A percentile compares a stretch with the other conserved stretches of the same genome.
phyloP scores from a whole-genome alignment of 1,140 invertebrate genomes.

The Plectus sambesii region DNA sequence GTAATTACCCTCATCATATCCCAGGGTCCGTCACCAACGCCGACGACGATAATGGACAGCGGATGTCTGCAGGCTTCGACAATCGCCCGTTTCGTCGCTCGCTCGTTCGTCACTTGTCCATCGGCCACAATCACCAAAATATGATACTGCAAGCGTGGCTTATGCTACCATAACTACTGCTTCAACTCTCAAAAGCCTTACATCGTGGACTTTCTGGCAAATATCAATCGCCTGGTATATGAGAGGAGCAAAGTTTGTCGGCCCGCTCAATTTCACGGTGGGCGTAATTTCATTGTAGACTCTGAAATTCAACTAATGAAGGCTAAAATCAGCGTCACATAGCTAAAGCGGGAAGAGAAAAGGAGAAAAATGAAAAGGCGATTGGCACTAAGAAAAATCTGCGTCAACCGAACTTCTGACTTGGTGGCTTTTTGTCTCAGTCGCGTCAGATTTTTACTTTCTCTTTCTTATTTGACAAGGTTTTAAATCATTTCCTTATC shows the following conservation, averaged over 20 bases:
- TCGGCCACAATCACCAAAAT: slow-evolving; percentile 53
- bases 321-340: slow-evolving; percentile 1
- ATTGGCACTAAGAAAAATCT: too few relatives aligned
- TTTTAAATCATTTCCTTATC: slow-evolving; percentile 24
- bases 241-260: slow-evolving; percentile 51
- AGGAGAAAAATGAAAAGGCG: too few relatives aligned
- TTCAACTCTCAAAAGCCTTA: slow-evolving; percentile 18
- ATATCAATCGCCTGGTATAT: slow-evolving; percentile 51
- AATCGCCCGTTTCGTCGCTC: slow-evolving; percentile 49
- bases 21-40: slow-evolving; percentile 55
- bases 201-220: slow-evolving; percentile 43
- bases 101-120: slow-evolving; percentile 52
- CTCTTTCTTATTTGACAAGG: not conserved
- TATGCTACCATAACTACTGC: too few relatives aligned
- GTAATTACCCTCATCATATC: slow-evolving; percentile 47
- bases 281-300: slow-evolving; percentile 43
- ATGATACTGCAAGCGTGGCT: slow-evolving; percentile 51
- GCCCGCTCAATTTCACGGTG: slow-evolving; percentile 46
- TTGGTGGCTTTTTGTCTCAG: too few relatives aligned
- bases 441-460: too few relatives aligned
- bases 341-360: too few relatives aligned
- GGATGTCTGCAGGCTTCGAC: slow-evolving; percentile 52
- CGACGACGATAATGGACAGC: slow-evolving; percentile 54
- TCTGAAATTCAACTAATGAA: slow-evolving; percentile 21
- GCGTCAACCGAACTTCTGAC: too few relatives aligned